Evolutionary conservation across 2,888 invertebrate genomes (phyloP).

Genomic region (Drosophila multiciliata): DNA sequence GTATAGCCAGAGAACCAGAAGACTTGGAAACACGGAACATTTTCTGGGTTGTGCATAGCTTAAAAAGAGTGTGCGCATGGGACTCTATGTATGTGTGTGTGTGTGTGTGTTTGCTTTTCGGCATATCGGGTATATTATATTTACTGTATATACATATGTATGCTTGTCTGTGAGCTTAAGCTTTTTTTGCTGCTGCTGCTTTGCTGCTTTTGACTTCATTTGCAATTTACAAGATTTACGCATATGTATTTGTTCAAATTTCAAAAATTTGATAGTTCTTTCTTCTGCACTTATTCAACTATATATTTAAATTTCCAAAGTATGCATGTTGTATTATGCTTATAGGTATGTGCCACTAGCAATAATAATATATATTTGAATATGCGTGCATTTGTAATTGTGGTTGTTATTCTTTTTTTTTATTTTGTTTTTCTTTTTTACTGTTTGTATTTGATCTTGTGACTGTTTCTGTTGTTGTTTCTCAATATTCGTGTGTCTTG

Average conservation of each 20-base stretch:
- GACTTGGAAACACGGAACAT: constrained; percentile 30
- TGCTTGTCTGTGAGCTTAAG: constrained; percentile 2
- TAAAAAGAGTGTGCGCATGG: constrained; percentile 58
- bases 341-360: constrained; percentile 32
- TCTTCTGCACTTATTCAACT: constrained; percentile 8
- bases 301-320: neutral
- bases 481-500: constrained; percentile 21
- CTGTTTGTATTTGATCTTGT: neutral
- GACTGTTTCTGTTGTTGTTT: neutral
- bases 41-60: constrained; percentile 55
- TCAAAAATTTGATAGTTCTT: neutral
- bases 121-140: constrained; percentile 18
- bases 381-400: constrained; percentile 18
- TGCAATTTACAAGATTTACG: constrained; percentile 44
- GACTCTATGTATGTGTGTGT: constrained; percentile 30
- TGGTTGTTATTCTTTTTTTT: neutral
- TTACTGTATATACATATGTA: constrained; percentile 13
- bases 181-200: constrained; percentile 42
- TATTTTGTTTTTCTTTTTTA: neutral
- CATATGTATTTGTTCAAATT: neutral
- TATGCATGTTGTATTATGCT: constrained; percentile 3
- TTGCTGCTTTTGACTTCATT: constrained; percentile 36
- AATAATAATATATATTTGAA: constrained; percentile 24
- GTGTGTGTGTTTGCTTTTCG: constrained; percentile 2
- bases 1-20: constrained; percentile 35